phyloP scores from a whole-genome alignment of 2,113 vertebrate genomes.

The Zosterops japonicus region DNA sequence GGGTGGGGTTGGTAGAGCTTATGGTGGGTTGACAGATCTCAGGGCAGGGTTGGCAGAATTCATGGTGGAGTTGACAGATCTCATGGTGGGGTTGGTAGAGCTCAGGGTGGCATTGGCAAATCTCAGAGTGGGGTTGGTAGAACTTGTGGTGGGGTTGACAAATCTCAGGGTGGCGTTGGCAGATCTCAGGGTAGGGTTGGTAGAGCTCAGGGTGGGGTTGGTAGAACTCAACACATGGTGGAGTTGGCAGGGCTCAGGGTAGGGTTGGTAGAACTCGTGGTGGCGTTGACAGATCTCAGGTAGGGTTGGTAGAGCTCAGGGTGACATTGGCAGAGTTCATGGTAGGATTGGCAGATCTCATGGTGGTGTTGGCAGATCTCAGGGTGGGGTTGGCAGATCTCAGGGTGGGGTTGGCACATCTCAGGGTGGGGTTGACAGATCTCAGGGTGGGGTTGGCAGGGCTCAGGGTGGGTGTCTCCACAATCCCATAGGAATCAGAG shows the following conservation, averaged over 20 bases:
- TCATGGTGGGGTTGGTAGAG: fast-evolving
- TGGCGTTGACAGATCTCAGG: not conserved
- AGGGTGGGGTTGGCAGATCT: not conserved
- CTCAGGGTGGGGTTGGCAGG: fast-evolving
- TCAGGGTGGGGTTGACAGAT: too few species aligned
- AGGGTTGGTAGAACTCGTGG: fast-evolving
- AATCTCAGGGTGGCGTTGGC: too few species aligned
- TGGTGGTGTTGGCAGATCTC: too few species aligned
- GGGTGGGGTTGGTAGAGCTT: too few species aligned
- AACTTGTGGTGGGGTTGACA: fast-evolving
- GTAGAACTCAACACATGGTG: not conserved
- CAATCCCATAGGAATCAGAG: not conserved
- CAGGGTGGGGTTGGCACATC: not conserved
- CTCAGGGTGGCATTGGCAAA: not conserved
- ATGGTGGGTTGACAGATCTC: not conserved
- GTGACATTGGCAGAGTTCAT: too few species aligned
- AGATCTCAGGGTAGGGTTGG: too few species aligned
- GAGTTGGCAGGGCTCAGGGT: not conserved
- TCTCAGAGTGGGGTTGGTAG: fast-evolving
- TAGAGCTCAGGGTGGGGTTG: not conserved
- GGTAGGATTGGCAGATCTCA: too few species aligned
- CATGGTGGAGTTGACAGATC: not conserved
- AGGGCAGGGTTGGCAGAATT: too few species aligned
- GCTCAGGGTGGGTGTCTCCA: not conserved
- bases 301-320: not conserved